These are phyloP conservation scores for Tetrax tetrax DNA, from an alignment of 2,113 vertebrate genomes.

Conservation along the genomic window DNA sequence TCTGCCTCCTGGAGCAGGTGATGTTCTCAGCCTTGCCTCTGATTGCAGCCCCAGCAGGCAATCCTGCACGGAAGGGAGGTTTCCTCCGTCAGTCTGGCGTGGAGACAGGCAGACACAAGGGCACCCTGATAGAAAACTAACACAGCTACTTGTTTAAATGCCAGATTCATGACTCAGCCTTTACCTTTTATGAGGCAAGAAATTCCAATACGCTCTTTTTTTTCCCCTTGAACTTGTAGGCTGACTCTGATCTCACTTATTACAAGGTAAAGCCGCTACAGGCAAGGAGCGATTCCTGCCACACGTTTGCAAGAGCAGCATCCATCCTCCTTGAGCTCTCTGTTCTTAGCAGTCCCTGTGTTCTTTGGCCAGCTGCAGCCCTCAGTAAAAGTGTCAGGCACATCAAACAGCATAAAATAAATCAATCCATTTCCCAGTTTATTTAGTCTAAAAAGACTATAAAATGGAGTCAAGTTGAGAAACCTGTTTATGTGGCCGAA, in stretches of 20 bases:
- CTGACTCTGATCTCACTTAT: constrained; percentile 17
- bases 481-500: not conserved
- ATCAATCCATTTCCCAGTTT: constrained; percentile 11
- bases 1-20: not conserved
- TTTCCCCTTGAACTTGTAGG: not conserved
- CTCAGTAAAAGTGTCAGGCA: not conserved
- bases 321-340: not conserved
- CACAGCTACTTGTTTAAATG: not conserved
- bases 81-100: not conserved
- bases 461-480: not conserved
- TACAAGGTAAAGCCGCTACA: not conserved
- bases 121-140: not conserved
- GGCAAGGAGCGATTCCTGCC: not conserved
- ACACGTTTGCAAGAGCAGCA: not conserved
- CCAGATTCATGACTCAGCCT: not conserved
- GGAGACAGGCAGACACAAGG: not conserved
- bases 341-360: not conserved
- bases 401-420: constrained; percentile 1
- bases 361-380: not conserved
- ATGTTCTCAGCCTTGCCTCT: not conserved
- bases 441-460: not conserved
- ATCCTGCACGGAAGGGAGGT: not conserved
- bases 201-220: not conserved
- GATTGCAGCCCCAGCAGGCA: not conserved
- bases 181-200: constrained; percentile 6